phyloP scores from a whole-genome alignment of 2,113 vertebrate species.

The Pituophis catenifer region DNA sequence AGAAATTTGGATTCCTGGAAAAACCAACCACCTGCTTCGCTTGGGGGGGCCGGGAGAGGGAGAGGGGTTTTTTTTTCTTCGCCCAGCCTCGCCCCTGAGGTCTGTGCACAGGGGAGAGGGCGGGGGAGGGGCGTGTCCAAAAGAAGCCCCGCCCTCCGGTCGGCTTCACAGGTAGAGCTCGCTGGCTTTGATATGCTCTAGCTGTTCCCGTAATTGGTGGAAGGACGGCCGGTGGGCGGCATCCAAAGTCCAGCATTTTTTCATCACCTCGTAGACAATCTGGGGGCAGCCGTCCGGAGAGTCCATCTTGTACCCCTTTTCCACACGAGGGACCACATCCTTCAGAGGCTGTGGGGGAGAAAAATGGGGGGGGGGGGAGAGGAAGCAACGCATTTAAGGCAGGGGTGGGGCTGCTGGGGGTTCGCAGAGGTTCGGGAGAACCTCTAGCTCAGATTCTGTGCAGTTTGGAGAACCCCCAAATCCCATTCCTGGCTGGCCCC shows the following conservation, averaged over 20 bases:
- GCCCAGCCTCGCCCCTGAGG: background rate
- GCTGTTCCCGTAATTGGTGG: slow-evolving; percentile 84
- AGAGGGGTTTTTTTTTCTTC: background rate
- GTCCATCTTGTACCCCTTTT: slow-evolving; percentile 97
- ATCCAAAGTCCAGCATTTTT: slow-evolving; percentile 92
- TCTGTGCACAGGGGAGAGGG: background rate
- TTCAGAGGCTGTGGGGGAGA: slow-evolving; percentile 80
- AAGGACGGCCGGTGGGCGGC: slow-evolving; percentile 83
- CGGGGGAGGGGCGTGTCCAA: background rate
- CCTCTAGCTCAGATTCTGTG: no score
- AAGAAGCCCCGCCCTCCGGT: slow-evolving; percentile 8
- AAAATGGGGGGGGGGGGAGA: accelerated
- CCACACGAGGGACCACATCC: slow-evolving; percentile 90
- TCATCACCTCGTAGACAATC: slow-evolving; percentile 91
- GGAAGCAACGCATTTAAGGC: no score
- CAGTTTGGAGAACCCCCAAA: no score
- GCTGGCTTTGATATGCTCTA: slow-evolving; percentile 84
- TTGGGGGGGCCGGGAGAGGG: background rate
- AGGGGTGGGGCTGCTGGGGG: no score
- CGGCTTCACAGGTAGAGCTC: slow-evolving; percentile 88
- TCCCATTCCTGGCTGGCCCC: no score
- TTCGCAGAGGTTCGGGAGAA: no score
- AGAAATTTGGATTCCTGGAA: background rate
- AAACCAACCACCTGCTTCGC: background rate
- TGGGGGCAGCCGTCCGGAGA: slow-evolving; percentile 87